Evolutionary conservation across 2,888 invertebrate genomes (phyloP), one percentile per base, ranked within the genome.

Genomic region (Platypus cylindrus): DNA sequence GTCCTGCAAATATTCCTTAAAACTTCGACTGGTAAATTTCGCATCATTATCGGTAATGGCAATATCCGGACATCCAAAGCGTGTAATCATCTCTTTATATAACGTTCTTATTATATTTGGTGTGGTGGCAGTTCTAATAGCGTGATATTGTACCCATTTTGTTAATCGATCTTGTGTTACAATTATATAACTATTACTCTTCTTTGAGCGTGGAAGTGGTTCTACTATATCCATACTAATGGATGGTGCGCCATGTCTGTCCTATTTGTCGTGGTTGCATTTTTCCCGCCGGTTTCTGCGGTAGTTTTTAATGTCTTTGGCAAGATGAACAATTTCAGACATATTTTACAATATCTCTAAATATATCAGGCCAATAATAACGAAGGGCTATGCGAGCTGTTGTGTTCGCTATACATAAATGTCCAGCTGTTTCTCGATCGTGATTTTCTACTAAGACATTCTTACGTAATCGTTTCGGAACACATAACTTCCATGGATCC

Each of bases 21-120:
- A 32, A 8, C 15, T 4, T 15, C 47, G 45, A 12, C 45, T 42
- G 5, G 29, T 39, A 24, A 44, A 53, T 26, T 53, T 50, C 0
- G 42, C 30, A 1, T 51, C 51, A 33, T 54, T 52, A 28, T 54
- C 54, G 13, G 44, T 37, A 2, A 52, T 41, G 2, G 53, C 25
- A 4, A 34, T 22, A 9, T 37, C 11, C 1, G 43, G 39, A 28
- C 36, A 36, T 3, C 37, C 32, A 33, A 35, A 32, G 5, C 30
- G 17, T 4, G 30, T n/a, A n/a, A n/a, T n/a, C n/a, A n/a, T n/a
- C n/a, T n/a, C n/a, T n/a, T n/a, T n/a, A n/a, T n/a, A n/a, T n/a
- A n/a, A n/a, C n/a, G n/a, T n/a, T n/a, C n/a, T n/a, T n/a, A n/a
- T n/a, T n/a, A n/a, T n/a, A n/a, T n/a, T 14, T 8, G 29, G 5